Base-by-base conservation (phyloP, 2,113 vertebrate genomes). In the Lathamus discolor region DNA sequence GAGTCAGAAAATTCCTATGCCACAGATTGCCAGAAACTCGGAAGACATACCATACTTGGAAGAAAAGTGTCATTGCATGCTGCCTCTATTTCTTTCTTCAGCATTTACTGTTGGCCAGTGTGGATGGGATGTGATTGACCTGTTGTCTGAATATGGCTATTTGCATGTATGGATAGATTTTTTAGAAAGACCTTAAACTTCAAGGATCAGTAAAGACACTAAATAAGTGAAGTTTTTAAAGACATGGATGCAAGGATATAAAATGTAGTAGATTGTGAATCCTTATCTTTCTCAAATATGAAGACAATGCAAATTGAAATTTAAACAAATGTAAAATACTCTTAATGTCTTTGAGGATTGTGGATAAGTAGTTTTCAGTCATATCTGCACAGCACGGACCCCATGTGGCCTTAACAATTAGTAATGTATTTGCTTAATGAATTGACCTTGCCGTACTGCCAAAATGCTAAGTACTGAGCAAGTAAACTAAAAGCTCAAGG, bases 1-100 rank as follows among this genome's bases (percentile, higher is more conserved):
- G 82, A 95, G 78, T 91, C 90, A 96, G 92, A 93, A 94, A 91
- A 95, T 95, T 92, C 90, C 78, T 94, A 31, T 83, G 57, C 66
- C 82, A 85, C 44, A 62, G 29, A 73, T 73, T 55, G 59, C 67
- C 70, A 83, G 82, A 43, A 61, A 35, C 43, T 57, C 64, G 90
- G 44, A 91, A 48, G 39, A 64, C 39, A 52, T 31, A 82, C 85
- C 75, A 52, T 66, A 92, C 70, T 88, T 85, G 82, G 92, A 85
- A 92, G 59, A 95, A 91, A 94, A 90, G 17, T 48, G 63, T 17
- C 20, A 85, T 9, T 52, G 20, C 33, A 13, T 43, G 17, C 35
- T 90, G 82, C 25, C 48, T n/a, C 43, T 72, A 13, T 68, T 83
- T 55, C 48, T 76, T 87, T 39, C 28, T 51, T 76, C 66, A 51